Evolutionary conservation across 35 echinoderm and acorn worm species (phyloP), one percentile per base, ranked within the genome.

Genomic region (Strongylocentrotus purpuratus): DNA sequence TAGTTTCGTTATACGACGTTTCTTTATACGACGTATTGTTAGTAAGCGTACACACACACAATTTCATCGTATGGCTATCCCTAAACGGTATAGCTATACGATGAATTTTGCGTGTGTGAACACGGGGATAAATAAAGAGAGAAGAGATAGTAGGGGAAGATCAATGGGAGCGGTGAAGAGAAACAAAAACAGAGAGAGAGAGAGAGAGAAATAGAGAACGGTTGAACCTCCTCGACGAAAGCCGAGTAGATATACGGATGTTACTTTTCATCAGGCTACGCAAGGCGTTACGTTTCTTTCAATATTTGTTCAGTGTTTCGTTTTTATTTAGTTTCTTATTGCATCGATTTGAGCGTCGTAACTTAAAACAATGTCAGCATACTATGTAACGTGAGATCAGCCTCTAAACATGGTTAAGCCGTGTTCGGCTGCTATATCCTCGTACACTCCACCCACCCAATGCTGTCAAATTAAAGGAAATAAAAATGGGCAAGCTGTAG

Each of bases 361-460:
- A 78, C 65, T 78, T 78, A 78, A 78, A 78, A 78, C 65, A 78
- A 78, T 78, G 65, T 78, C 65, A 78, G 65, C 65, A 78, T n/a
- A 28, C 65, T 8, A 7, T 15, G 65, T 78, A 78, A 78, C 65
- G 65, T 78, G 20, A 78, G 65, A 78, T 78, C n/a, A 78, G 22
- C 65, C 65, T 78, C 65, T 78, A 78, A 78, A 78, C 65, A 78
- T 78, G 65, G 65, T 78, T 78, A 78, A 78, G 65, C 20, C 20
- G 65, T 78, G 25, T 78, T 78, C 65, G 9, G 50, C 3, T 28
- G 65, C 20, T 22, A 28, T 14, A 59, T 59, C 9, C 17, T 59
- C 52, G 52, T 17, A 11, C 11, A 11, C 52, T 14, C 65, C 22
- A 70, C 15, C 61, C 25, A 78, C 65, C 65, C 65, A n/a, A 78